Evolutionary conservation across 1,140 invertebrate genomes (phyloP).

Genomic region (Plutomurus gul): DNA sequence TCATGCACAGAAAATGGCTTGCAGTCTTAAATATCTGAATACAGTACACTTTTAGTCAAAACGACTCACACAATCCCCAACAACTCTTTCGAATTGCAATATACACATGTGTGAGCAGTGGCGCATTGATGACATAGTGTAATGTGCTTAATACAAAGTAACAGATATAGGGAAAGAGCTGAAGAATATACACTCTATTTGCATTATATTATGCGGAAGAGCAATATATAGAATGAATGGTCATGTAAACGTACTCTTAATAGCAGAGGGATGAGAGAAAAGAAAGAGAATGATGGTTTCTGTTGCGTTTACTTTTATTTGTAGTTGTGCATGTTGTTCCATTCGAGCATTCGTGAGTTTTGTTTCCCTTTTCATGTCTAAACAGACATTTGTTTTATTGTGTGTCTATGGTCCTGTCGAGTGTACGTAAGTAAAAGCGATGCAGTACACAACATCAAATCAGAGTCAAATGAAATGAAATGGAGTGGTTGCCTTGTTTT

Average conservation of each 20-base stretch:
- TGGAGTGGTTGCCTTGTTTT: constrained; percentile 1
- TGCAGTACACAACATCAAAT: constrained; percentile 14
- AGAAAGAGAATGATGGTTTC: background rate
- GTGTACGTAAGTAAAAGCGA: no score
- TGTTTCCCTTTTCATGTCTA: constrained; percentile 31
- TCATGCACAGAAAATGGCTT: background rate
- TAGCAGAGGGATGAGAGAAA: background rate
- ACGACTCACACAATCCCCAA: no score
- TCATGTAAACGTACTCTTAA: background rate
- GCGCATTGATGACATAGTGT: no score
- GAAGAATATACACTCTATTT: no score
- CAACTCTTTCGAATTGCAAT: no score
- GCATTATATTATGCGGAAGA: no score
- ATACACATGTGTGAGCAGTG: no score
- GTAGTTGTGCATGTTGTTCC: no score
- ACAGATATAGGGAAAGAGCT: no score
- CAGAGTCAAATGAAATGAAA: constrained; percentile 32
- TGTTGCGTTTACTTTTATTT: constrained; percentile 18
- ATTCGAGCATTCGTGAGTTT: background rate
- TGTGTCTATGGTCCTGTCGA: no score
- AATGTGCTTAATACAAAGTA: no score
- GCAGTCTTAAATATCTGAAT: background rate
- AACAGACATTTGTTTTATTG: constrained; percentile 29
- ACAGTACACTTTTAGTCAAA: background rate
- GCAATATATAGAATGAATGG: no score